These are phyloP conservation scores for Augiades crinisus DNA, from an alignment of 2,888 invertebrate species.

Conservation along the genomic window DNA sequence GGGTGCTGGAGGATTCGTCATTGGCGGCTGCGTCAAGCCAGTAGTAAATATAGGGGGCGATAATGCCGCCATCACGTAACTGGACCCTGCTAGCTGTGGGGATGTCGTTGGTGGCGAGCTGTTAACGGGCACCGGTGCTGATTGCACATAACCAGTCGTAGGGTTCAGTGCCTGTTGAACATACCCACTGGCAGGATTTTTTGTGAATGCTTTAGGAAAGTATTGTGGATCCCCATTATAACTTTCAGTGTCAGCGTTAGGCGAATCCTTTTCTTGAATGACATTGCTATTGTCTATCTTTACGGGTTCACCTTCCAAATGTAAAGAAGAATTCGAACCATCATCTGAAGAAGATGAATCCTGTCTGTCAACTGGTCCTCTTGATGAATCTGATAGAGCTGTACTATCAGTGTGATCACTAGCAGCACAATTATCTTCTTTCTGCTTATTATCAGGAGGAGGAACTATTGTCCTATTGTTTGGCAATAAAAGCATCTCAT, in stretches of 20 bases:
- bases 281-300: constrained; percentile 44
- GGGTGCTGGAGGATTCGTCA: constrained; percentile 46
- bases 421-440: constrained; percentile 60
- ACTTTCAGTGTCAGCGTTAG: constrained; percentile 53
- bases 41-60: constrained; percentile 66
- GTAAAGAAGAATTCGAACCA: constrained; percentile 65
- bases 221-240: constrained; percentile 57
- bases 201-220: constrained; percentile 58
- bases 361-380: constrained; percentile 60
- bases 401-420: constrained; percentile 75
- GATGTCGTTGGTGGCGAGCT: constrained; percentile 39
- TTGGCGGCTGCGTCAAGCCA: constrained; percentile 46
- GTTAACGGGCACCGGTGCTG: constrained; percentile 45
- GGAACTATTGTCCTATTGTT: constrained; percentile 57
- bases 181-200: constrained; percentile 58
- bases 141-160: constrained; percentile 54
- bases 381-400: constrained; percentile 66
- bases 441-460: constrained; percentile 58
- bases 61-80: constrained; percentile 71
- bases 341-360: constrained; percentile 67
- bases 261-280: constrained; percentile 47
- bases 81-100: constrained; percentile 57
- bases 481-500: constrained; percentile 69
- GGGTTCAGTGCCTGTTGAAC: constrained; percentile 51
- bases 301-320: constrained; percentile 56